Conservation (phyloP, 2,797 vertebrate species). For the Coracias cyanogaster region DNA sequence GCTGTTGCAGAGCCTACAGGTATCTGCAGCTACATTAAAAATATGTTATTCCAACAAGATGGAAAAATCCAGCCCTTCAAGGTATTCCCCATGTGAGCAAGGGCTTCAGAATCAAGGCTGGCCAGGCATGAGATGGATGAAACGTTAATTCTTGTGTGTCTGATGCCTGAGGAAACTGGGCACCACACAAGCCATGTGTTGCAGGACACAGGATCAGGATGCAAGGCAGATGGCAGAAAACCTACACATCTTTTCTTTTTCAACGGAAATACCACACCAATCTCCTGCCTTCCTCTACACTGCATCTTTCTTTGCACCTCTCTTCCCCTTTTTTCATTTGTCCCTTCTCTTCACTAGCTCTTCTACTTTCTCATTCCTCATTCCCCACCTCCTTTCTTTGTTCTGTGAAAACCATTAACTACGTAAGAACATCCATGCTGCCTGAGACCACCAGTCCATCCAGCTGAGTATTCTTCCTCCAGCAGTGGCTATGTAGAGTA, state of each 20-base stretch:
- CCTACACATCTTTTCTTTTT: not conserved
- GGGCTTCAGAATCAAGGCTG: slow-evolving; percentile 51
- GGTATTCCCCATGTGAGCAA: slow-evolving; percentile 35
- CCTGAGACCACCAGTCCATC: not conserved
- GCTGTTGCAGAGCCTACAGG: slow-evolving; percentile 31
- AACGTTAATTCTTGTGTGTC: slow-evolving; percentile 39
- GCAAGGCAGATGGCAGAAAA: slow-evolving; percentile 27
- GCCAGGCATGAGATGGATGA: slow-evolving; percentile 32
- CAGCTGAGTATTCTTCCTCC: not conserved
- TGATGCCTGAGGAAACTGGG: slow-evolving; percentile 7
- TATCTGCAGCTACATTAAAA: not conserved
- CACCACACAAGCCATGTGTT: slow-evolving; percentile 14
- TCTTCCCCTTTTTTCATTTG: not conserved
- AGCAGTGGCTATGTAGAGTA: not conserved
- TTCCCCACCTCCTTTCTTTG: not conserved
- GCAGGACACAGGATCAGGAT: slow-evolving; percentile 12
- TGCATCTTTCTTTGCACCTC: not conserved
- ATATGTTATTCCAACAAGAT: not conserved
- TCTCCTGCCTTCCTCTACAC: not conserved
- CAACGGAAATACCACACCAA: not conserved
- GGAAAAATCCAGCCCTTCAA: slow-evolving; percentile 51
- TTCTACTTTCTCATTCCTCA: not conserved
- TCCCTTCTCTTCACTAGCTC: not conserved
- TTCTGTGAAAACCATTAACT: not conserved
- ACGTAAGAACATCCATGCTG: not conserved